Percentiles rank a stretch among this genome's conserved stretches.
Evolutionary conservation across 2,113 vertebrate genomes (phyloP).

Genomic region (Hippoglossus stenolepis): DNA sequence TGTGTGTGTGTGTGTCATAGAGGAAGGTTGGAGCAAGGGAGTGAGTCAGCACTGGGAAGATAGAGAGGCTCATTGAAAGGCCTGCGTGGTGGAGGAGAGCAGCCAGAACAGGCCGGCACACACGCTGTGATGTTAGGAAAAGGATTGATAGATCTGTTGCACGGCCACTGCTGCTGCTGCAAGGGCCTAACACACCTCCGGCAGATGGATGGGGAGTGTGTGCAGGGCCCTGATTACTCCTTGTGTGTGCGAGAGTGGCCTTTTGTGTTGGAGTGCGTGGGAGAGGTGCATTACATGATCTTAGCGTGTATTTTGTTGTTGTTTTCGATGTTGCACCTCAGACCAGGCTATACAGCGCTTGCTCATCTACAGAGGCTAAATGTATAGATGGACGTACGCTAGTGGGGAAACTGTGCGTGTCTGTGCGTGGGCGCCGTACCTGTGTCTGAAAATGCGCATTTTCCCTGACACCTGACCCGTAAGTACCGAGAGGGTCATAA

Average conservation of each 20-base stretch:
- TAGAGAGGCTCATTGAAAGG: slow-evolving; percentile 65
- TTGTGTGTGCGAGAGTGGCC: slow-evolving; percentile 27
- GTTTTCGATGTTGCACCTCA: slow-evolving; percentile 17
- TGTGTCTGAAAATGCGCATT: not conserved
- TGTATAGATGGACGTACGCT: slow-evolving; percentile 20
- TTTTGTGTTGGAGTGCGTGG: slow-evolving; percentile 69
- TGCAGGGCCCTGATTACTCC: slow-evolving; percentile 59
- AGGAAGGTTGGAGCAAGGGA: slow-evolving; percentile 51
- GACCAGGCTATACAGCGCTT: slow-evolving; percentile 31
- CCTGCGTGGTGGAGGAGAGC: slow-evolving; percentile 64
- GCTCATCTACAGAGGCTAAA: slow-evolving; percentile 22
- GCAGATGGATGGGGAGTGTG: slow-evolving; percentile 71
- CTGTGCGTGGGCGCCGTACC: slow-evolving; percentile 23
- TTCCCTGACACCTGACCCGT: slow-evolving; percentile 58
- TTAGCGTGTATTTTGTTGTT: slow-evolving; percentile 40
- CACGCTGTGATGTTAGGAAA: slow-evolving; percentile 70
- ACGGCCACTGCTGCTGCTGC: slow-evolving; percentile 67
- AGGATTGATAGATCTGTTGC: slow-evolving; percentile 74
- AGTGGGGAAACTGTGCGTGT: not conserved
- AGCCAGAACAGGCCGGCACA: slow-evolving; percentile 59
- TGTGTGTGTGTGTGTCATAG: slow-evolving; percentile 38
- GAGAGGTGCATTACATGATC: slow-evolving; percentile 63
- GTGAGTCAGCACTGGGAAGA: slow-evolving; percentile 65
- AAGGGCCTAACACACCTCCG: slow-evolving; percentile 64
- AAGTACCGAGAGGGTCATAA: slow-evolving; percentile 27